Conservation (phyloP, 2,113 vertebrate genomes). For the Lathamus discolor region DNA sequence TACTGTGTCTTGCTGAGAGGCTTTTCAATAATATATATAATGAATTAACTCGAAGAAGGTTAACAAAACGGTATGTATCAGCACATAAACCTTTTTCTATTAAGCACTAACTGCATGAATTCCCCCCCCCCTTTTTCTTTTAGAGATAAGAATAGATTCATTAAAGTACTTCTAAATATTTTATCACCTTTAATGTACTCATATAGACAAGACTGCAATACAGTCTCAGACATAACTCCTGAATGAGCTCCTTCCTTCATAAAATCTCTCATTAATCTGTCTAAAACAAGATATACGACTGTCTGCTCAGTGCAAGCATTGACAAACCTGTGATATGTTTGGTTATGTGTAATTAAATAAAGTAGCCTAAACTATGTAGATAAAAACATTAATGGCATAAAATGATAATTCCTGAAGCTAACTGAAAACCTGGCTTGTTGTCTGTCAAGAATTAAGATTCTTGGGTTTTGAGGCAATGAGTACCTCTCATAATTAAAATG, state of each 20-base stretch:
- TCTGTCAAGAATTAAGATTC: not conserved
- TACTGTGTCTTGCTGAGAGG: not conserved
- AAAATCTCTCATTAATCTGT: conserved; percentile 45
- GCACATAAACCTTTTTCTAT: conserved; percentile 26
- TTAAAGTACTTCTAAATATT: conserved; percentile 63
- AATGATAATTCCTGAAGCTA: not conserved
- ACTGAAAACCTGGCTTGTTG: not conserved
- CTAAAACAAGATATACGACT: not conserved
- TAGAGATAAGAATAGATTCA: conserved; percentile 35
- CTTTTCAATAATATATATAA: not conserved
- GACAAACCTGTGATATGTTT: not conserved
- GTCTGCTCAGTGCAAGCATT: not conserved
- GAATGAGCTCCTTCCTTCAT: conserved; percentile 41
- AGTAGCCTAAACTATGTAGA: not conserved
- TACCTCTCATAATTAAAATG: not conserved
- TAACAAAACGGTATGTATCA: conserved; percentile 29
- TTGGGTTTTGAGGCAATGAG: not conserved
- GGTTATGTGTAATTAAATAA: not conserved
- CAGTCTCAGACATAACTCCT: conserved; percentile 13
- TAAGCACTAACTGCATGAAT: conserved; percentile 28
- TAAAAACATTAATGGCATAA: not conserved
- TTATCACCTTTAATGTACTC: conserved; percentile 46
- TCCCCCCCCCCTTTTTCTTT: not conserved
- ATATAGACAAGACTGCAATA: not conserved
- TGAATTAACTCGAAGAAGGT: conserved; percentile 6